These are phyloP conservation scores for Colossoma macropomum DNA, from an alignment of 2,113 vertebrate species.

Conservation along the genomic window DNA sequence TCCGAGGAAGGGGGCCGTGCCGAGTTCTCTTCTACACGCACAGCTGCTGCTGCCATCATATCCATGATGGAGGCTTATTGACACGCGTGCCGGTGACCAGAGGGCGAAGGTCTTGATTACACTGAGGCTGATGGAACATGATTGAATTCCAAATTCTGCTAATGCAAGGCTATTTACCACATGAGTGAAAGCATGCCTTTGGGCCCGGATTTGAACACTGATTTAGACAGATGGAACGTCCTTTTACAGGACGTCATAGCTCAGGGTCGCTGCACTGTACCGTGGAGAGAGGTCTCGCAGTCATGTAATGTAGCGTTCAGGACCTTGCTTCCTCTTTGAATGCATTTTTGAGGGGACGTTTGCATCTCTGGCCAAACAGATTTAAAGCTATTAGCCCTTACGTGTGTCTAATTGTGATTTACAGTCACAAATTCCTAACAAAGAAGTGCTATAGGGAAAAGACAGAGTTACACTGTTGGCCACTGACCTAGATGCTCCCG, in stretches of 20 bases:
- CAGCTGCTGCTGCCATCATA: conserved; percentile 42
- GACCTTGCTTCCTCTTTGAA: conserved; percentile 10
- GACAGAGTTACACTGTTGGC: conserved; percentile 13
- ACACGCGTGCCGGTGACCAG: conserved; percentile 48
- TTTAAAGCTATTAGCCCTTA: not conserved
- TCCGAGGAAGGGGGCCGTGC: not conserved
- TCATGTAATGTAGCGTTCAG: not conserved
- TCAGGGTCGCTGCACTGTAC: conserved; percentile 26
- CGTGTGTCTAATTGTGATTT: conserved; percentile 23
- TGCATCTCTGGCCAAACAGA: not conserved
- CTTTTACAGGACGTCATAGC: conserved; percentile 39
- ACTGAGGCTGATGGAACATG: conserved; percentile 56
- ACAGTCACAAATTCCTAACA: conserved; percentile 10
- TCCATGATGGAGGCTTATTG: conserved; percentile 45
- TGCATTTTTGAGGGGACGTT: conserved; percentile 14
- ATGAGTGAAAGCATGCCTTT: conserved; percentile 48
- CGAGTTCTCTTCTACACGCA: not conserved
- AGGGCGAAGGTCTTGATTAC: conserved; percentile 57
- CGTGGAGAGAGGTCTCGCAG: not conserved
- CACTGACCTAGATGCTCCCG: conserved; percentile 32
- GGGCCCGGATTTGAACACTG: conserved; percentile 44
- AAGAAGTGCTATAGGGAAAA: conserved; percentile 7
- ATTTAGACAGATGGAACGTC: conserved; percentile 55
- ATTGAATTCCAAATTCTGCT: conserved; percentile 57
- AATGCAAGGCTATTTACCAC: conserved; percentile 57